Conservation (phyloP, 2,888 invertebrate genomes). For the Platypus cylindrus region DNA sequence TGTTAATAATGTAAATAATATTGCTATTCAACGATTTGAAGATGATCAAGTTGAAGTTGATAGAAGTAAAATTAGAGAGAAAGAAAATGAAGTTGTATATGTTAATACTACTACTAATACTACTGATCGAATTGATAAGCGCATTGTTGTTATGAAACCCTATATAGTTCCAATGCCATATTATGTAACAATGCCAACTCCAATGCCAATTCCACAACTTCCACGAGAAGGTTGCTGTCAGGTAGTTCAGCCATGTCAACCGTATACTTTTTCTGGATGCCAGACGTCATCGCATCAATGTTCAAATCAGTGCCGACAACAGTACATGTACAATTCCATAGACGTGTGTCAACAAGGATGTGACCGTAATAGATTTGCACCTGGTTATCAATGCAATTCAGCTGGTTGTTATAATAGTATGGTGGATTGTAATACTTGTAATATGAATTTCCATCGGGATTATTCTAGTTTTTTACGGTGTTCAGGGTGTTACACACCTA, state of each 20-base stretch:
- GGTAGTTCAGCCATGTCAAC: conserved; percentile 7
- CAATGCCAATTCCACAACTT: conserved; percentile 1
- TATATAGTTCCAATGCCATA: not conserved
- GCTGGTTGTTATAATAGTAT: conserved; percentile 4
- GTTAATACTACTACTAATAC: not conserved
- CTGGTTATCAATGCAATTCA: conserved; percentile 2
- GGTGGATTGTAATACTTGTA: conserved; percentile 9
- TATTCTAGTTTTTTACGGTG: conserved; percentile 8
- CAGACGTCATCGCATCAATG: conserved; percentile 1
- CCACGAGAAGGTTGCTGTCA: conserved; percentile 8
- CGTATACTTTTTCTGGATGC: conserved; percentile 8
- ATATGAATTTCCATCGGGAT: conserved; percentile 3
- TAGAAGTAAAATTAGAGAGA: not conserved
- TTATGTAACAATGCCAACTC: not conserved
- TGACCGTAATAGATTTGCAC: not conserved
- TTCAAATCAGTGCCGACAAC: conserved; percentile 1
- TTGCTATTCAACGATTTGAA: conserved; percentile 6
- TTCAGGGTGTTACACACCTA: conserved; percentile 9
- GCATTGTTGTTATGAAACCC: not conserved
- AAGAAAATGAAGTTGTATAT: too few species aligned
- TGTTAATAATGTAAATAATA: conserved; percentile 6
- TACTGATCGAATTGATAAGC: not conserved
- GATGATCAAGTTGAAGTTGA: too few species aligned
- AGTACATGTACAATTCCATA: conserved; percentile 5
- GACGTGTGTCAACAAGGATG: conserved; percentile 9